These are phyloP conservation scores for Drosophila mimetica DNA, from an alignment of 2,888 invertebrate species.

Conservation along the genomic window DNA sequence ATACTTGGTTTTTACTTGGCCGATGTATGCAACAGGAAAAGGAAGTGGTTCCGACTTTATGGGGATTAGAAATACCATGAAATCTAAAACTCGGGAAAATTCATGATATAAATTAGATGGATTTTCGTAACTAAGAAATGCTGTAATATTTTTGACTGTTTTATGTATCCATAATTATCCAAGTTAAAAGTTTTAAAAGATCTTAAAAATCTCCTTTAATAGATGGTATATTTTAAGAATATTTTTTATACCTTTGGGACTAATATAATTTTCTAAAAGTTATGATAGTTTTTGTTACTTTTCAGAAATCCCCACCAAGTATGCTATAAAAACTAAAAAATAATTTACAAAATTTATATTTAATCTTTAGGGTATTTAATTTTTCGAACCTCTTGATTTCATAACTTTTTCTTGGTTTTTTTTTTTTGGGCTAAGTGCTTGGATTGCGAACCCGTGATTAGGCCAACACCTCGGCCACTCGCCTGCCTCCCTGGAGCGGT, in stretches of 20 bases:
- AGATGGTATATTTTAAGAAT: too few species aligned
- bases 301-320: neutral
- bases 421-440: slow-evolving; percentile 15
- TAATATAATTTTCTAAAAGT: too few species aligned
- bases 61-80: neutral
- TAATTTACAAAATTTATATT: too few species aligned
- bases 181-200: too few species aligned
- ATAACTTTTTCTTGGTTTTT: neutral
- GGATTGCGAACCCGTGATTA: slow-evolving; percentile 33
- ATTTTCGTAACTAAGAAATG: neutral
- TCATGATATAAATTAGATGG: neutral
- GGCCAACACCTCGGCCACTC: slow-evolving; percentile 35
- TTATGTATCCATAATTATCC: too few species aligned
- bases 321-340: neutral
- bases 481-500: slow-evolving; percentile 21
- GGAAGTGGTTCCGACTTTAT: slow-evolving; percentile 22
- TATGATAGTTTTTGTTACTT: too few species aligned
- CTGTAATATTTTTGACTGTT: too few species aligned
- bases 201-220: too few species aligned
- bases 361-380: neutral
- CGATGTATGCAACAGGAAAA: slow-evolving; percentile 22
- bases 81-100: neutral
- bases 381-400: neutral
- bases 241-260: too few species aligned
- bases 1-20: slow-evolving; percentile 6